Base-by-base conservation (phyloP, 2,113 vertebrate species). In the Asarcornis scutulata region DNA sequence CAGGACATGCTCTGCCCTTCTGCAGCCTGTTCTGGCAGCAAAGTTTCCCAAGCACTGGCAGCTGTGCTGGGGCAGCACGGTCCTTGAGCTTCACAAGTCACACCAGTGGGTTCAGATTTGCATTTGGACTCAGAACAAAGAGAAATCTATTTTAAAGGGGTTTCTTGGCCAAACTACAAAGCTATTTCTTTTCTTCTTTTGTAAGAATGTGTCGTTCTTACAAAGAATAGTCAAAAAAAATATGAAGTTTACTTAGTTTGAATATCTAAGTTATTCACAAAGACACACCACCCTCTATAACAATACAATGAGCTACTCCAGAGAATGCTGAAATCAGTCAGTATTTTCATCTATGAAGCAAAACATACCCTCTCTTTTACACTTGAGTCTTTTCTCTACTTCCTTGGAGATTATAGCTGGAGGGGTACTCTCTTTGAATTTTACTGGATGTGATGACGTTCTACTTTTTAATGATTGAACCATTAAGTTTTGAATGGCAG, bases 401-500 rank as follows among this genome's bases (percentile, higher is more conserved):
- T 67, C 36, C 26, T n/a, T 3, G 5, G 15, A 44, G 9, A 14
- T 25, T 67, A 74, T 7, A 31, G 29, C 44, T 71, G 58, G 34
- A 80, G 17, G 5, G 56, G 6, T 59, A 56, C 6, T 8, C 26
- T 34, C 55, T 73, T 75, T 40, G 25, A 29, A 25, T 86, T 69
- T 82, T 86, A 36, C 46, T 93, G 62, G 15, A 82, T 82, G 14
- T 53, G 73, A 83, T 75, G 9, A 81, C 78, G 22, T 79, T 89
- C 93, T 93, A 17, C 75, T 83, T 95, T 90, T 83, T 89, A 86
- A 80, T 91, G 62, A 83, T 23, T 80, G 48, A 94, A 84, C 40
- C 17, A 48, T 59, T 91, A 76, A 66, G 56, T 88, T 95, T 91
- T 86, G 55, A 94, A 95, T 76, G 73, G 42, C 86, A 92, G 63